These are phyloP conservation scores for Notocelia uddmanniana DNA, from an alignment of 2,888 invertebrate species.

Conservation along the genomic window DNA sequence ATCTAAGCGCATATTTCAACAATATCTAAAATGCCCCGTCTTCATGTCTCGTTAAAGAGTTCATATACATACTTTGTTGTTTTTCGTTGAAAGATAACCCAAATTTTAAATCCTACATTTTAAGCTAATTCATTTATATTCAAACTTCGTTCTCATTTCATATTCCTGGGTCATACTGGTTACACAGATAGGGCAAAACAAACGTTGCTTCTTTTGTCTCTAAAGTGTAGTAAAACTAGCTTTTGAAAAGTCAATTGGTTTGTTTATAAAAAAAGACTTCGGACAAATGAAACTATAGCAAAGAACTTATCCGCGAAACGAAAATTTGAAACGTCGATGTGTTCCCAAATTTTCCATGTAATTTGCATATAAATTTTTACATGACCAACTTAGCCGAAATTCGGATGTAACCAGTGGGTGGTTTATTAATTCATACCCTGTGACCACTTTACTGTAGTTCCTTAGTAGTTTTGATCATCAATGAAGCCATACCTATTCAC, in stretches of 20 bases:
- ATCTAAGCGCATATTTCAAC: conserved; percentile 13
- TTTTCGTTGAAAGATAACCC: background rate
- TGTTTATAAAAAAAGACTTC: no score
- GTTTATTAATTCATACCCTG: conserved; percentile 19
- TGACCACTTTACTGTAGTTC: conserved; percentile 38
- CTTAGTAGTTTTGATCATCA: conserved; percentile 57
- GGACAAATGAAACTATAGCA: no score
- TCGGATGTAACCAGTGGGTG: conserved; percentile 37
- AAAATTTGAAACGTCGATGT: no score
- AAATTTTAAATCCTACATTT: conserved; percentile 4
- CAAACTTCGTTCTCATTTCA: conserved; percentile 23
- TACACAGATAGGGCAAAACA: background rate
- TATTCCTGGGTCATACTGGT: conserved; percentile 1
- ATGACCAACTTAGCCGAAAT: conserved; percentile 3
- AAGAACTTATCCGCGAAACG: no score
- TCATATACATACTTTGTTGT: background rate
- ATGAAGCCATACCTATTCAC: conserved; percentile 58
- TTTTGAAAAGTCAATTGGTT: no score
- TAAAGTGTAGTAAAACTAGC: background rate
- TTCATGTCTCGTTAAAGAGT: conserved; percentile 7
- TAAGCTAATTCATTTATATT: conserved; percentile 26
- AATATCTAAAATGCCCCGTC: conserved; percentile 15
- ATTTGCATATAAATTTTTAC: background rate
- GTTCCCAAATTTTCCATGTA: background rate
- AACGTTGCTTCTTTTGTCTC: background rate